Evolutionary conservation across 2,797 vertebrate genomes (phyloP).

Genomic region (Protonibea diacanthus): DNA sequence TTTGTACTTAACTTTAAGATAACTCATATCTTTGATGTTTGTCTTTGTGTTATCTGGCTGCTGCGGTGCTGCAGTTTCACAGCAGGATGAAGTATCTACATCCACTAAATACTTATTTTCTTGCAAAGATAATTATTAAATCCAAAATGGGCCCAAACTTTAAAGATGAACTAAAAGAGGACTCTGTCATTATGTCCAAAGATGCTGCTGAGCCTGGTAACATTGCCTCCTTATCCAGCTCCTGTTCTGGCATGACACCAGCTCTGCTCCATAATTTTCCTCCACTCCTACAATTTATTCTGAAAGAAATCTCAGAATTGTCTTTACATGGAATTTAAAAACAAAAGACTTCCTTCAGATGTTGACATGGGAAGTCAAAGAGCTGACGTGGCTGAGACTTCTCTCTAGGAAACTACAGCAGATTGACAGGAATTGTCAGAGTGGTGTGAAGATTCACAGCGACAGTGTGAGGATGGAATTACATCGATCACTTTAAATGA

Average conservation of each 20-base stretch:
- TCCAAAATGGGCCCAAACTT: background rate
- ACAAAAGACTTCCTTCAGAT: background rate
- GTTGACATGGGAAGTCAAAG: background rate
- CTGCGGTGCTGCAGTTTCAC: background rate
- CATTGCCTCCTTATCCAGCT: too few relatives aligned
- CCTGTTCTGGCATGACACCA: too few relatives aligned
- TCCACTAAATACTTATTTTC: background rate
- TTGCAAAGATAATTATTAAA: background rate
- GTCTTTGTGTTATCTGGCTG: background rate
- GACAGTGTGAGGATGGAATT: slow-evolving; percentile 3
- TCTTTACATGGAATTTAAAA: too few relatives aligned
- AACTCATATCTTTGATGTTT: too few relatives aligned
- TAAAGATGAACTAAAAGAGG: background rate
- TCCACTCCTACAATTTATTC: too few relatives aligned
- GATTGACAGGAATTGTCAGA: background rate
- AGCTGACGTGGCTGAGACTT: background rate
- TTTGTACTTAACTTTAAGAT: background rate
- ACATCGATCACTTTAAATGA: background rate
- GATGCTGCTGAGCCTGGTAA: too few relatives aligned
- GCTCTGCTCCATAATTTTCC: too few relatives aligned
- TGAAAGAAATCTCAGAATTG: too few relatives aligned
- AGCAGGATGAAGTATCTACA: background rate
- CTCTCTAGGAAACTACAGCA: background rate
- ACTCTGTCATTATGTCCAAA: background rate
- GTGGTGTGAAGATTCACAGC: slow-evolving; percentile 31